Conservation (phyloP, 37 sponge, comb jelly and placozoan genomes). For the Tethya wilhelma region DNA sequence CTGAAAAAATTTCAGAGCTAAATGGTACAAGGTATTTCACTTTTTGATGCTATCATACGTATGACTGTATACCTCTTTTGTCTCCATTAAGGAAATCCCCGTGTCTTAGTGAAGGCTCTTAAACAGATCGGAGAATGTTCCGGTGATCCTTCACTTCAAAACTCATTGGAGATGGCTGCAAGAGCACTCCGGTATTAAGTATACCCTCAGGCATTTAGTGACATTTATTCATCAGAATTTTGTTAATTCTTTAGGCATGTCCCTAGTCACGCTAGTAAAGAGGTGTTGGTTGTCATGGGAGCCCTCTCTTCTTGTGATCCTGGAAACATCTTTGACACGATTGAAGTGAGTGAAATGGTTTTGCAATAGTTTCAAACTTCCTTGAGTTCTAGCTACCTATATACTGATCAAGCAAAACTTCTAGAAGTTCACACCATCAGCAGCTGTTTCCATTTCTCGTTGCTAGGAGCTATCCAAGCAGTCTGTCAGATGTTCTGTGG, state of each 20-base stretch:
- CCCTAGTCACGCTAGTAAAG: conserved; percentile 90
- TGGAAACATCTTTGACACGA: conserved; percentile 81
- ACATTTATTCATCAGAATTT: not conserved
- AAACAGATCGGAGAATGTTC: not conserved
- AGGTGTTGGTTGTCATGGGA: conserved; percentile 83
- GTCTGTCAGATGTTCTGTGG: conserved; percentile 75
- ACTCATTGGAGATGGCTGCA: conserved; percentile 38
- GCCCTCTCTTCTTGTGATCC: conserved; percentile 94
- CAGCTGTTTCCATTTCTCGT: not conserved
- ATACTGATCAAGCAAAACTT: not conserved
- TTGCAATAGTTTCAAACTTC: not conserved
- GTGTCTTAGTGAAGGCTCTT: conserved; percentile 16
- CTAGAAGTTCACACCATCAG: not conserved
- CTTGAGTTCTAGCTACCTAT: not conserved
- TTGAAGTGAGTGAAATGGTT: conserved; percentile 67
- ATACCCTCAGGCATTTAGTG: not conserved
- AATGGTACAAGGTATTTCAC: conserved; percentile 42
- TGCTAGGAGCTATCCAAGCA: conserved; percentile 56
- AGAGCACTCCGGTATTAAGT: conserved; percentile 44
- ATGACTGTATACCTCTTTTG: not conserved
- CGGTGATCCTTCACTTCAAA: conserved; percentile 46
- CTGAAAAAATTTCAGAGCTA: conserved; percentile 81
- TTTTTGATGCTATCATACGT: not conserved
- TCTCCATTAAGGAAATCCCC: conserved; percentile 15
- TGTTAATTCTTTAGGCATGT: conserved; percentile 58